Conservation (phyloP, 2,797 vertebrate species). For the Cirrhinus mrigala region DNA sequence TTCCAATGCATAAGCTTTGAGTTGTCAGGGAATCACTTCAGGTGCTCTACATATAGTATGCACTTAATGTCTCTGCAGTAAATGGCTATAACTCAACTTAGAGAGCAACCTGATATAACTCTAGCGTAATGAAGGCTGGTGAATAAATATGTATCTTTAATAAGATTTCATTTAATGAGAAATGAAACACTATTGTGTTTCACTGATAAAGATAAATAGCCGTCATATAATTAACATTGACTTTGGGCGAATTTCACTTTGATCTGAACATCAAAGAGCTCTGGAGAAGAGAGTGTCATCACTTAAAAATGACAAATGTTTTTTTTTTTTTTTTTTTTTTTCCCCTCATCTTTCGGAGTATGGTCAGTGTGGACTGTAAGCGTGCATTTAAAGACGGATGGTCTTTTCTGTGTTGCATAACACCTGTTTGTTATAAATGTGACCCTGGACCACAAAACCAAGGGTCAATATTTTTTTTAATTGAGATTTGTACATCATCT, state of each 20-base stretch:
- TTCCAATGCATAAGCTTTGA: neutral
- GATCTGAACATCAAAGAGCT: slow-evolving; percentile 44
- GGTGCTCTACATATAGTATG: neutral
- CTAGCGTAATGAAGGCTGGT: neutral
- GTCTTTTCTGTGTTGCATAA: neutral
- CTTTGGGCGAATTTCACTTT: slow-evolving; percentile 41
- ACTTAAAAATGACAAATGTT: slow-evolving; percentile 43
- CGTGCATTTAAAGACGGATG: neutral
- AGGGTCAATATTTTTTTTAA: no score
- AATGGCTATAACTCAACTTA: neutral
- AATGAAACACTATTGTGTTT: neutral
- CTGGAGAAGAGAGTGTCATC: slow-evolving; percentile 17
- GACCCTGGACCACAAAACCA: no score
- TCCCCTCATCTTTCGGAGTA: neutral
- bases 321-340: neutral
- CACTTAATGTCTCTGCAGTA: neutral
- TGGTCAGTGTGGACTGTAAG: neutral
- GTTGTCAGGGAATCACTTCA: neutral
- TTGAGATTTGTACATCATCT: no score
- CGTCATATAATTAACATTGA: slow-evolving; percentile 26
- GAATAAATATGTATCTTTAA: neutral
- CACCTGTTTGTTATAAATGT: slow-evolving; percentile 32
- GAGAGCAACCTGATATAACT: slow-evolving; percentile 6
- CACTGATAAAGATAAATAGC: slow-evolving; percentile 12
- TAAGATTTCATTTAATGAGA: neutral